Conservation (phyloP, 1,140 invertebrate genomes). For the Drosophila punjabiensis region DNA sequence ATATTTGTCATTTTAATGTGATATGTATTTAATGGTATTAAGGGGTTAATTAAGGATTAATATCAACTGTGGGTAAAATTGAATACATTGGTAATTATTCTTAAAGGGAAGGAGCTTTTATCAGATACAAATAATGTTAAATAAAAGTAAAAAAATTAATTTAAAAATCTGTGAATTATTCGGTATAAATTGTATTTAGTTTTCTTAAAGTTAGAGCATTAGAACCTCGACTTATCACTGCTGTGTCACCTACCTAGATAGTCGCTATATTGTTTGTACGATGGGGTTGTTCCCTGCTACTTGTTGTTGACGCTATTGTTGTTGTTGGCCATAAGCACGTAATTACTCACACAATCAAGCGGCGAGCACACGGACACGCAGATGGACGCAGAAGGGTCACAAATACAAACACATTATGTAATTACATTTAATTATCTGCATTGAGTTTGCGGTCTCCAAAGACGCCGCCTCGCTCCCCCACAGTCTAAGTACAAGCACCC, state of each 20-base stretch:
- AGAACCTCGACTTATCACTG: background rate
- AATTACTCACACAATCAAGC: conserved; percentile 46
- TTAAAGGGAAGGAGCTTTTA: background rate
- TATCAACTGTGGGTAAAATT: no score
- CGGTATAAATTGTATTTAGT: no score
- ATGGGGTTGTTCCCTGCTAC: conserved; percentile 5
- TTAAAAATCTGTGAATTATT: background rate
- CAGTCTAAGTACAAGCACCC: conserved; percentile 1
- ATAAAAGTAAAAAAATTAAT: background rate
- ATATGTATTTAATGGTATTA: background rate
- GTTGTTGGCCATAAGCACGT: conserved; percentile 45
- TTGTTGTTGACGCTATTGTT: conserved; percentile 10
- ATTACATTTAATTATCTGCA: conserved; percentile 83
- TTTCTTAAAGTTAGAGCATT: conserved; percentile 6
- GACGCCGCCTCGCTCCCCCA: background rate
- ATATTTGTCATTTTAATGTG: background rate
- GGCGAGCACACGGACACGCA: conserved; percentile 14
- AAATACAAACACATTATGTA: conserved; percentile 68
- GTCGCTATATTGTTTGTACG: background rate
- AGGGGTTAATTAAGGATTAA: background rate
- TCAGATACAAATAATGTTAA: no score
- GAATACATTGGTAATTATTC: no score
- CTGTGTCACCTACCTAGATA: conserved; percentile 5
- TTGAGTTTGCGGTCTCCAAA: conserved; percentile 67
- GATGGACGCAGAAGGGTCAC: conserved; percentile 20